A percentile compares a stretch with the other conserved stretches of the same genome.
Evolutionary conservation across 2,113 vertebrate genomes (phyloP).

Genomic region (Nothocercus julius): DNA sequence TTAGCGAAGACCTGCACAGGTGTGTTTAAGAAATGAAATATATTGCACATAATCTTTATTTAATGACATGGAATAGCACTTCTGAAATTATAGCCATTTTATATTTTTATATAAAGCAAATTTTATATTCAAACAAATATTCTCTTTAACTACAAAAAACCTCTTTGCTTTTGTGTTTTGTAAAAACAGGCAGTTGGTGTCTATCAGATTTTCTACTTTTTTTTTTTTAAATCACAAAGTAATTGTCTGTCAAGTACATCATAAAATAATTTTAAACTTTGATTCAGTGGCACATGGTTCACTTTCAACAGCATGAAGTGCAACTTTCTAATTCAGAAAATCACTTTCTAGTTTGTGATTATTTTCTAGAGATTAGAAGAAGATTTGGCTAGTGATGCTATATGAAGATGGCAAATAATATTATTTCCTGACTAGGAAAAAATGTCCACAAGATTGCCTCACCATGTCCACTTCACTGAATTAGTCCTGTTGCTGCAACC

Average conservation of each 20-base stretch:
- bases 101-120: neutral
- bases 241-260: neutral
- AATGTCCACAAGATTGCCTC: neutral
- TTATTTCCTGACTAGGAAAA: neutral
- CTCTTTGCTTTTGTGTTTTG: neutral
- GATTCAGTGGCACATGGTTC: neutral
- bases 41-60: neutral
- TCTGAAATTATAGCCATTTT: neutral
- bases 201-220: neutral
- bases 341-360: fast-evolving
- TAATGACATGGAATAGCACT: neutral
- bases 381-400: neutral
- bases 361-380: neutral
- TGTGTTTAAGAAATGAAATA: neutral
- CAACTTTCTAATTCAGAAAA: neutral
- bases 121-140: neutral
- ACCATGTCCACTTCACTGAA: neutral
- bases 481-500: neutral
- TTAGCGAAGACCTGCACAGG: neutral
- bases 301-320: neutral
- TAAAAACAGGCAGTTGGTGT: neutral
- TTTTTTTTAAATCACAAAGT: neutral
- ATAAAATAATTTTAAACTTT: neutral
- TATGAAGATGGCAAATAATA: neutral
- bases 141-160: neutral